These are phyloP conservation scores for Anthrax anthrax DNA, from an alignment of 2,888 invertebrate species.

Conservation along the genomic window DNA sequence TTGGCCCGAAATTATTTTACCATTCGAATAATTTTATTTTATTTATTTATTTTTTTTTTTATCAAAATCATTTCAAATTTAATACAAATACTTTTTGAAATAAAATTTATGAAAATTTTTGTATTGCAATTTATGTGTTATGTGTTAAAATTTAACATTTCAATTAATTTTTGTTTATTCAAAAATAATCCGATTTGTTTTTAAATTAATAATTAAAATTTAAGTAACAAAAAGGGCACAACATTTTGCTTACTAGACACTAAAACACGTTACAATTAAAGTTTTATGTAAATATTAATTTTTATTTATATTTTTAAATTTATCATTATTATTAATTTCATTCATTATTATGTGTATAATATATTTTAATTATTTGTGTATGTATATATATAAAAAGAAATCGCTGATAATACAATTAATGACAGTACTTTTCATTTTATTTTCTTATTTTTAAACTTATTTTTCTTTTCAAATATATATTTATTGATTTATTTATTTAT, in stretches of 20 bases:
- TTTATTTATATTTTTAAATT: conserved; percentile 9
- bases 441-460: not conserved
- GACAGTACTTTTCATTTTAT: not conserved
- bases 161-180: not conserved
- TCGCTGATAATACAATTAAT: not conserved
- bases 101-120: too few relatives aligned
- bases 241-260: conserved; percentile 13
- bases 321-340: not conserved
- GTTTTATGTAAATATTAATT: conserved; percentile 9
- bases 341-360: conserved; percentile 1
- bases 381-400: not conserved
- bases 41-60: not conserved
- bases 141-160: too few relatives aligned
- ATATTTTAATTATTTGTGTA: not conserved
- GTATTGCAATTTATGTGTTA: too few relatives aligned
- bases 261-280: conserved; percentile 11
- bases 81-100: too few relatives aligned
- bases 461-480: too few relatives aligned
- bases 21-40: not conserved
- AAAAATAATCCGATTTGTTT: not conserved
- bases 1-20: conserved; percentile 9
- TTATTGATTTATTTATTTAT: too few relatives aligned
- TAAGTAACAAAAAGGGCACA: conserved; percentile 11
- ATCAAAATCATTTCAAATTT: too few relatives aligned
- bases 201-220: too few relatives aligned